These are phyloP conservation scores for Drosophila repleta DNA, from an alignment of 1,140 invertebrate species.

Conservation along the genomic window DNA sequence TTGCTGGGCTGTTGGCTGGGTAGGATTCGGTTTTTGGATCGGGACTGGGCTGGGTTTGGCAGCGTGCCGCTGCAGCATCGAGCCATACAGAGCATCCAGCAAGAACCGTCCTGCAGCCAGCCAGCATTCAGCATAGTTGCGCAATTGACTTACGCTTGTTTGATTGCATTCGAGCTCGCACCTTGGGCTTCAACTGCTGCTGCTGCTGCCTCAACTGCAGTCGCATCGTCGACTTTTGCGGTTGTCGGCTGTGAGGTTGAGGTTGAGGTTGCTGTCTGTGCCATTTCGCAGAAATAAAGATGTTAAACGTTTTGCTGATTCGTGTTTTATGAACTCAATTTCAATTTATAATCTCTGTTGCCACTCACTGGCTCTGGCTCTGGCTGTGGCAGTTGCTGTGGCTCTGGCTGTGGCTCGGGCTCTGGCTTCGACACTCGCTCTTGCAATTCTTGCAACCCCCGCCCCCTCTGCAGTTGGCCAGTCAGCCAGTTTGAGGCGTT, in stretches of 20 bases:
- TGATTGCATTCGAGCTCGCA: constrained; percentile 81
- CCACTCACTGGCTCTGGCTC: constrained; percentile 65
- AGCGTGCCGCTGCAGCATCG: constrained; percentile 15
- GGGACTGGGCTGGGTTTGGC: constrained; percentile 17
- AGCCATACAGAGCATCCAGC: constrained; percentile 10
- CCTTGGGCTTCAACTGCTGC: constrained; percentile 48
- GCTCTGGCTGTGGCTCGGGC: too few relatives aligned
- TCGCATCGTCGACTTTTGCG: constrained; percentile 28
- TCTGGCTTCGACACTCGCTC: constrained; percentile 11
- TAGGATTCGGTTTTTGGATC: neutral
- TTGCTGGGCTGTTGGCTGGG: constrained; percentile 31
- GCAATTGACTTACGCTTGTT: constrained; percentile 81
- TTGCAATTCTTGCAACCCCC: constrained; percentile 5
- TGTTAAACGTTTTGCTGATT: constrained; percentile 84
- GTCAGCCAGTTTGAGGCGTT: constrained; percentile 54
- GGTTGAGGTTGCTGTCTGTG: constrained; percentile 43
- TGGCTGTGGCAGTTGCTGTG: too few relatives aligned
- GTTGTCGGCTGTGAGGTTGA: constrained; percentile 19
- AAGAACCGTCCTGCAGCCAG: neutral
- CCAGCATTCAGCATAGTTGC: constrained; percentile 35
- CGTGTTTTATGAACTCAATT: constrained; percentile 84
- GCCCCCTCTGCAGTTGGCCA: constrained; percentile 2
- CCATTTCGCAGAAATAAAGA: constrained; percentile 81
- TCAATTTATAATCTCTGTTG: constrained; percentile 83
- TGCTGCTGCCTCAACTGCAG: constrained; percentile 10